Evolutionary conservation across 1,140 invertebrate species (phyloP), one percentile per base, ranked within the genome.

Genomic region (Manduca sexta): DNA sequence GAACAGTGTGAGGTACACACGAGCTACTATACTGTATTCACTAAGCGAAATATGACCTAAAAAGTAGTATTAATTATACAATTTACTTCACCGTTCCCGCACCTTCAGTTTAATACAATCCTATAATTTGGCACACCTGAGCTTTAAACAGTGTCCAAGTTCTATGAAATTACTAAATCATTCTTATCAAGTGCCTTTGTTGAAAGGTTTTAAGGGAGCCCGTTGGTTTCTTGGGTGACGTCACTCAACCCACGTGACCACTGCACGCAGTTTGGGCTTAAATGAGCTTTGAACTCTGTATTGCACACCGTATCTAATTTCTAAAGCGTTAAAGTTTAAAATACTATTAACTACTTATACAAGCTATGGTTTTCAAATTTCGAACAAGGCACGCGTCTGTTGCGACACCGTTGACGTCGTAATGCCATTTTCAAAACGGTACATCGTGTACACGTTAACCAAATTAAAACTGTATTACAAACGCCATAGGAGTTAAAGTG

Each of bases 381-480:
- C 17, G 38, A 18, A 40, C 56, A 44, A 58, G 73, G 67, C 72
- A 78, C 74, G 75, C 70, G 76, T 70, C 67, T 63, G 64, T 79
- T 82, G 64, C 78, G 57, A 80, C 76, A 82, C 38, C 52, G 49
- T 59, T 58, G 45, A 56, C 64, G 56, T 52, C 48, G 56, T 69
- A 63, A 59, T 53, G 55, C 46, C 58, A 61, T 71, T 74, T 71
- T 67, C 43, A 60, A 66, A 69, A 70, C 51, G 58, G 57, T 69
- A 65, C 52, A 60, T 58, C 54, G 26, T 30, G 31, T 34, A n/a
- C 16, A 16, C 35, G 31, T 35, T 8, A 18, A 8, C 35, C 7
- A 43, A 43, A 7, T 35, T 16, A 16, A 1, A 18, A 10, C n/a
- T 45, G 12, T 44, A 44, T 35, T 12, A 18, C 1, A 14, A 8